phyloP scores from a whole-genome alignment of 37 sponge, comb jelly and placozoan genomes.

The Geodia barretti region DNA sequence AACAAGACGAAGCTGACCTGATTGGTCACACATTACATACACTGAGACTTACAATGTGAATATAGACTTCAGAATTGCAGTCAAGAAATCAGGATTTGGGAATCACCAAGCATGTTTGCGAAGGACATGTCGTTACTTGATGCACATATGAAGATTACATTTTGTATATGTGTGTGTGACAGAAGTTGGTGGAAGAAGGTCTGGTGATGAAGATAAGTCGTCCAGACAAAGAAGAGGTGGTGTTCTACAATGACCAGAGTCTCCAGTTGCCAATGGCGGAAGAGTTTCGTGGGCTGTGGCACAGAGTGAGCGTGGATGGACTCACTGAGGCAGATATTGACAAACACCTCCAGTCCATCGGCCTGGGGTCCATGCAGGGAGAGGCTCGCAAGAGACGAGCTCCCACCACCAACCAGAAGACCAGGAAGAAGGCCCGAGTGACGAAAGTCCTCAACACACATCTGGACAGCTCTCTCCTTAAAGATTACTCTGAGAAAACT shows the following conservation, averaged over 20 bases:
- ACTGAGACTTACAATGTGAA: too few species aligned
- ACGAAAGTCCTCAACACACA: constrained; percentile 67
- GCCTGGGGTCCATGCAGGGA: constrained; percentile 69
- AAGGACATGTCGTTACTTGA: background rate
- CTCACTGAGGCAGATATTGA: constrained; percentile 70
- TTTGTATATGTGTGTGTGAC: background rate
- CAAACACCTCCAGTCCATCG: constrained; percentile 60
- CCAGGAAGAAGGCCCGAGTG: constrained; percentile 32
- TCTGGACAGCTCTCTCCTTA: constrained; percentile 63
- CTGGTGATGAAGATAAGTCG: constrained; percentile 31
- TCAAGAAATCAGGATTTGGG: too few species aligned
- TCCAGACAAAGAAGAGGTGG: constrained; percentile 70
- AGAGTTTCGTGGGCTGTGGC: constrained; percentile 67
- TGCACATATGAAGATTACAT: background rate
- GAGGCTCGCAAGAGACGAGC: constrained; percentile 36
- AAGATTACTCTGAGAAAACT: constrained; percentile 58
- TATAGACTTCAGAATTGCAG: too few species aligned
- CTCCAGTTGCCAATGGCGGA: constrained; percentile 2
- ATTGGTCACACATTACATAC: too few species aligned
- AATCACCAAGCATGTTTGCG: constrained; percentile 3
- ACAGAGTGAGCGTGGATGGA: constrained; percentile 60
- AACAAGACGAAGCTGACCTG: too few species aligned
- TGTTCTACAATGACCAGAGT: constrained; percentile 69
- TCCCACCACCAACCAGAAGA: constrained; percentile 23
- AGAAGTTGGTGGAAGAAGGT: constrained; percentile 46